Evolutionary conservation across 2,113 vertebrate genomes (phyloP).

Genomic region (Pituophis catenifer): DNA sequence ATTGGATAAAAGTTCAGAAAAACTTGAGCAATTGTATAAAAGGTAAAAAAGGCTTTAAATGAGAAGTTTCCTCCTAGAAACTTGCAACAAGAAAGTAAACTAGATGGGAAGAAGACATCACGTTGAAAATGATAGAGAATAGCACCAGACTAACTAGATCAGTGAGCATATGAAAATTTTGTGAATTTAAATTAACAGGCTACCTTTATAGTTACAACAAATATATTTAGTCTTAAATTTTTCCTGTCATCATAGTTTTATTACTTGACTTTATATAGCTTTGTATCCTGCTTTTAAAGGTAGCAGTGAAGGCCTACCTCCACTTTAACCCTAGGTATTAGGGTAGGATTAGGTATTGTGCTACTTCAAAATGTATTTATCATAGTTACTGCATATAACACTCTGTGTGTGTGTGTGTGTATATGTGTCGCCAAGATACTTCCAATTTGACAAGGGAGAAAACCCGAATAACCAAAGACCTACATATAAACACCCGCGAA

Average conservation of each 20-base stretch:
- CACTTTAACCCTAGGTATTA: not conserved
- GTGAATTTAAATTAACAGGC: not conserved
- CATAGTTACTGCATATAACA: not conserved
- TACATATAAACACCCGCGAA: too few relatives aligned
- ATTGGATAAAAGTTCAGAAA: not conserved
- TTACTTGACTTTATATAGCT: not conserved
- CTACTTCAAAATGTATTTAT: not conserved
- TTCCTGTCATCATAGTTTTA: not conserved
- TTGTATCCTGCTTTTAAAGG: not conserved
- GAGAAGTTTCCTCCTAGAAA: not conserved
- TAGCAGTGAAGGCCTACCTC: not conserved
- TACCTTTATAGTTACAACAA: not conserved
- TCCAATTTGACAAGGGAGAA: too few relatives aligned
- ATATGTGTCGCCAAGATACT: too few relatives aligned
- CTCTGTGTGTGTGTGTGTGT: too few relatives aligned
- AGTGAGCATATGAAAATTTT: not conserved
- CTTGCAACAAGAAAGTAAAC: not conserved
- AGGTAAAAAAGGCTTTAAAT: not conserved
- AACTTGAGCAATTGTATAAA: not conserved
- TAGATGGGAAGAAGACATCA: not conserved
- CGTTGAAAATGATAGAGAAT: not conserved
- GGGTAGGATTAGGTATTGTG: not conserved
- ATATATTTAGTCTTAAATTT: not conserved
- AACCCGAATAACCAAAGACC: too few relatives aligned
- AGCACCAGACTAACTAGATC: not conserved